Evolutionary conservation across 1,140 invertebrate species (phyloP).

Genomic region (Drosophila eugracilis): DNA sequence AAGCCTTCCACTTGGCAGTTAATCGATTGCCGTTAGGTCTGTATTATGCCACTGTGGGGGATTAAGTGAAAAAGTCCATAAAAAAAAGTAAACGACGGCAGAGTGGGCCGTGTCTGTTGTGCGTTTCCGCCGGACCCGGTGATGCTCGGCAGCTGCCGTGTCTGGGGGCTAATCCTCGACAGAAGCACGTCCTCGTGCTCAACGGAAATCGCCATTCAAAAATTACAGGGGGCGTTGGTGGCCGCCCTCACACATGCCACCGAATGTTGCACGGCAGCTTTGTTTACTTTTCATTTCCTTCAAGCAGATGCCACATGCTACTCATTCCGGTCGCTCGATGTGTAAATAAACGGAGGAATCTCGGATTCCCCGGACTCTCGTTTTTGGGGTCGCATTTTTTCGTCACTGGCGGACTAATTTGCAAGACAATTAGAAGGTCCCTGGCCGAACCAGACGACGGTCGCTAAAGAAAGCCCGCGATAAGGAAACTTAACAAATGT

Average conservation of each 20-base stretch:
- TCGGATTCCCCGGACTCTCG: slow-evolving; percentile 25
- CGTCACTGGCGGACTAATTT: slow-evolving; percentile 67
- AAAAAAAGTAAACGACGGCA: slow-evolving; percentile 48
- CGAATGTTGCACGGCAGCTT: slow-evolving; percentile 11
- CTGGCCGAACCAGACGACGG: slow-evolving; percentile 53
- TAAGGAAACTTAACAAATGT: slow-evolving; percentile 77
- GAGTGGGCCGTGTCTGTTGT: slow-evolving; percentile 34
- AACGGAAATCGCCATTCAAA: slow-evolving; percentile 62
- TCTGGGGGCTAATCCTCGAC: slow-evolving; percentile 67
- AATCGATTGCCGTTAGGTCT: slow-evolving; percentile 30
- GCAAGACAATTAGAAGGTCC: slow-evolving; percentile 82
- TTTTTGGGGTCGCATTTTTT: slow-evolving; percentile 56
- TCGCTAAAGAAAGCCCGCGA: slow-evolving; percentile 77
- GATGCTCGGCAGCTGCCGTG: slow-evolving; percentile 62
- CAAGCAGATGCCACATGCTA: slow-evolving; percentile 66
- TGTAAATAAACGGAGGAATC: slow-evolving; percentile 60
- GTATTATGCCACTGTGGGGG: slow-evolving; percentile 9
- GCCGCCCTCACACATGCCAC: slow-evolving; percentile 33
- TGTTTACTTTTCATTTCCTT: slow-evolving; percentile 83
- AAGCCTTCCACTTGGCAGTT: slow-evolving; percentile 52
- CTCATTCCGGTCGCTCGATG: slow-evolving; percentile 34
- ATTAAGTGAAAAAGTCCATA: slow-evolving; percentile 56
- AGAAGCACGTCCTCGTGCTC: slow-evolving; percentile 64
- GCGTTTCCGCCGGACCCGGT: slow-evolving; percentile 58
- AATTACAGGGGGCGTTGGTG: slow-evolving; percentile 42